These are phyloP conservation scores for Xanthorhoe spadicearia DNA, from an alignment of 2,888 invertebrate genomes.

Conservation along the genomic window DNA sequence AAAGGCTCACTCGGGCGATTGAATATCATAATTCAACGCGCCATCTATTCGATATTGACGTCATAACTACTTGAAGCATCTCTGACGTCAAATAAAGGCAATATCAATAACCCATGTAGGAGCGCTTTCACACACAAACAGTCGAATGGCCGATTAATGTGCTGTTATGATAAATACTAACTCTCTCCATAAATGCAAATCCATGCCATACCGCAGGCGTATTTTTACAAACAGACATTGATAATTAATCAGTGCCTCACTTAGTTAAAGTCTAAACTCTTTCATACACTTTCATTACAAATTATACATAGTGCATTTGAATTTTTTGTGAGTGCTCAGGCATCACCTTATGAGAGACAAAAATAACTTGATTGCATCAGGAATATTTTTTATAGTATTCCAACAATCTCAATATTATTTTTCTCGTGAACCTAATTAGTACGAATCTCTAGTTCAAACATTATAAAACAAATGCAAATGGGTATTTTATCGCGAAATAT, in stretches of 20 bases:
- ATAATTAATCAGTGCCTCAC: neutral
- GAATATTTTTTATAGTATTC: neutral
- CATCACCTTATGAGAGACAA: neutral
- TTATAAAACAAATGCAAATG: too few species aligned
- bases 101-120: neutral
- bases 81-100: neutral
- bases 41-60: neutral
- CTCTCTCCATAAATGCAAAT: conserved; percentile 1
- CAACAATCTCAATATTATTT: neutral
- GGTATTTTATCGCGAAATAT: too few species aligned
- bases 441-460: neutral
- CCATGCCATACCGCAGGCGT: neutral
- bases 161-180: conserved; percentile 1
- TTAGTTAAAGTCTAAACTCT: neutral
- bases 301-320: neutral
- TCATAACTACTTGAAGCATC: neutral
- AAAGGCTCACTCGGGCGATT: neutral
- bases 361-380: neutral
- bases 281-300: neutral
- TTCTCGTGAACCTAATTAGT: neutral
- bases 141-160: neutral
- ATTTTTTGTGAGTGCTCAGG: neutral
- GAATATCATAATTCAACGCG: neutral
- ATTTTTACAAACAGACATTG: neutral
- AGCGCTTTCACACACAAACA: neutral